Base-by-base conservation (phyloP, 2,797 vertebrate genomes). In the Chelonia mydas region DNA sequence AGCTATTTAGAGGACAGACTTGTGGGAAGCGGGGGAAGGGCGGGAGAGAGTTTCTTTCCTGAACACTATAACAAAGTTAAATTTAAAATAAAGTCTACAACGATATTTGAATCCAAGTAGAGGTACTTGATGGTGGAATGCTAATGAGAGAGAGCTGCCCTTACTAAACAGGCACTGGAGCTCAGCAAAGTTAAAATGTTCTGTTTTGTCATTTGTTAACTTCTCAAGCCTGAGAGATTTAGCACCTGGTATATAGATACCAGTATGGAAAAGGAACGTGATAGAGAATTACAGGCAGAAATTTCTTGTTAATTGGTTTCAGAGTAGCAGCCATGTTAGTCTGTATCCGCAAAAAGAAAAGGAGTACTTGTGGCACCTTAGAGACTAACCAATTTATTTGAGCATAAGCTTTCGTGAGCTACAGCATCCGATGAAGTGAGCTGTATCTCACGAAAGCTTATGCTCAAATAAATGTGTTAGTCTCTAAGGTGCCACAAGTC, bases 251-350 rank as follows among this genome's bases (percentile, higher is more conserved):
- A 8, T 4, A 0, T 0, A 17, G 45, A 23, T 51, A 6, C 0
- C 7, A 45, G 25, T 61, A 6, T 3, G 3, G 83, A 37, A 16
- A 47, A 4, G 7, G 0, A 0, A 11, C 3, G 3, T 72, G 65
- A 17, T 0, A 7, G 41, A 8, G 7, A 74, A 3, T 13, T 1
- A 5, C 2, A 3, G 0, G 0, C 0, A 27, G 50, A 15, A n/a
- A 13, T 4, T 7, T 3, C 4, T 31, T 65, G 28, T 27, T 25
- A 37, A n/a, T 25, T 3, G 0, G 41, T 41, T 41, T 41, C 41
- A 41, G 41, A 41, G 41, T 41, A 41, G 41, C 41, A 5, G 41
- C 41, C 41, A 5, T 5, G 41, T 41, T 41, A 41, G 41, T 41
- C 41, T 41, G 41, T 41, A 41, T 41, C 41, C 41, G 41, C 5